These are phyloP conservation scores for Parapsyche elsis DNA, from an alignment of 1,140 invertebrate genomes.

Conservation along the genomic window DNA sequence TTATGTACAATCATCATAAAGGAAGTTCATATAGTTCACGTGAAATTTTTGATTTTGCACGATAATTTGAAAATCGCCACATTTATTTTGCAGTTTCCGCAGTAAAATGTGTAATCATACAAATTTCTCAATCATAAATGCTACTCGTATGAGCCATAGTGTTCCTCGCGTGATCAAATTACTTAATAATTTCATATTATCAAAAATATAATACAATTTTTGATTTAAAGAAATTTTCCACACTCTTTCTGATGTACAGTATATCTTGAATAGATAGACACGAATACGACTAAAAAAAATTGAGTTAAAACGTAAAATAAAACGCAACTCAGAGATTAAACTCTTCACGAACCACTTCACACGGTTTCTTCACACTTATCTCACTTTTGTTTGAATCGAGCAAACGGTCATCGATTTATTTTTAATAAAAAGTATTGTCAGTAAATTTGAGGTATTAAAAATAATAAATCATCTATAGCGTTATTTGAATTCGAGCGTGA, in stretches of 20 bases:
- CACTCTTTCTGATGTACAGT: too few relatives aligned
- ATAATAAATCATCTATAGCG: too few relatives aligned
- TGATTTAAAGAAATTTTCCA: too few relatives aligned
- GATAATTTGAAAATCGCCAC: not conserved
- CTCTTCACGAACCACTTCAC: constrained; percentile 51
- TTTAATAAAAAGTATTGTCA: not conserved
- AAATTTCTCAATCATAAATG: not conserved
- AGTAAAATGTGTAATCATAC: not conserved
- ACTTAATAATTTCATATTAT: too few relatives aligned
- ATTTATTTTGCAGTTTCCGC: constrained; percentile 22
- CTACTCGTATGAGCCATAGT: not conserved
- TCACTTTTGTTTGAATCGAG: constrained; percentile 26
- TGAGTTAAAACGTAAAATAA: not conserved
- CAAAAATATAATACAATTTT: too few relatives aligned
- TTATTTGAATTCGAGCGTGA: too few relatives aligned
- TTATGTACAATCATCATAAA: not conserved
- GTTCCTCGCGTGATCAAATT: not conserved
- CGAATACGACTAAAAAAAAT: too few relatives aligned
- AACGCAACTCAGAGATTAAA: constrained; percentile 2
- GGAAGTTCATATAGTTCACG: not conserved
- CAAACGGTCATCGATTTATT: not conserved
- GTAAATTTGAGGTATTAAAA: too few relatives aligned
- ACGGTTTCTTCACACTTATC: constrained; percentile 52
- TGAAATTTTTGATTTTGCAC: not conserved
- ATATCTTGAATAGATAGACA: too few relatives aligned